Percentiles rank a stretch among this genome's conserved stretches.
Evolutionary conservation across 2,113 vertebrate species (phyloP).

Genomic region (Mirza zaza): DNA sequence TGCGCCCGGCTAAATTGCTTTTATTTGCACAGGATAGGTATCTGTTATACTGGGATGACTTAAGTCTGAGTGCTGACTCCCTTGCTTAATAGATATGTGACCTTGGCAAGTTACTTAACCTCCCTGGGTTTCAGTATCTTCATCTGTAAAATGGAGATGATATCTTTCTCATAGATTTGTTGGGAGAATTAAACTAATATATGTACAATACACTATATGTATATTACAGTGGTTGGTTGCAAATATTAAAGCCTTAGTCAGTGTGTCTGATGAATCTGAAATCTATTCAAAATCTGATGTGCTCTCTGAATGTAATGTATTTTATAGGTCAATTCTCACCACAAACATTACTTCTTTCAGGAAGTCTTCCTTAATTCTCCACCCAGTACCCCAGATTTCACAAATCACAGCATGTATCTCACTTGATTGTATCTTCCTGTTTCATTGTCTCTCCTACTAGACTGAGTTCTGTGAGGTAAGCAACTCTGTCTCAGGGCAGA

Average conservation of each 20-base stretch:
- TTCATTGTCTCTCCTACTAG: background rate
- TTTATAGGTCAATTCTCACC: background rate
- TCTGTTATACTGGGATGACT: background rate
- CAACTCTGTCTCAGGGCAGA: no score
- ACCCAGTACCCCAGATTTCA: background rate
- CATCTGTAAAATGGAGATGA: constrained; percentile 1
- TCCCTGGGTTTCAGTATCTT: constrained; percentile 1
- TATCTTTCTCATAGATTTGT: background rate
- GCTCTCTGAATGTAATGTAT: background rate
- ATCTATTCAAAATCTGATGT: background rate
- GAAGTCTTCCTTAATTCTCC: background rate
- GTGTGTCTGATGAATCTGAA: constrained; percentile 32
- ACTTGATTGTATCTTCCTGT: background rate
- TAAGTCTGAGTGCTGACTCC: background rate
- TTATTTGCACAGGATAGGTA: background rate
- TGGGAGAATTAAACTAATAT: constrained; percentile 13
- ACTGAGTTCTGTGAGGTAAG: background rate
- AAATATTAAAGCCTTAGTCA: constrained; percentile 8
- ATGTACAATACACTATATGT: background rate
- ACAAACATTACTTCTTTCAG: background rate
- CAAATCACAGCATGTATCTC: background rate
- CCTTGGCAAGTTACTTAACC: background rate
- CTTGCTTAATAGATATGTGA: background rate
- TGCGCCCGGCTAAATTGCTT: background rate
- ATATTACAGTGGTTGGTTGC: background rate